Evolutionary conservation across 92 coral and sea anemone species (phyloP), one percentile per base, ranked within the genome.

Genomic region (Palythoa caribaeorum): DNA sequence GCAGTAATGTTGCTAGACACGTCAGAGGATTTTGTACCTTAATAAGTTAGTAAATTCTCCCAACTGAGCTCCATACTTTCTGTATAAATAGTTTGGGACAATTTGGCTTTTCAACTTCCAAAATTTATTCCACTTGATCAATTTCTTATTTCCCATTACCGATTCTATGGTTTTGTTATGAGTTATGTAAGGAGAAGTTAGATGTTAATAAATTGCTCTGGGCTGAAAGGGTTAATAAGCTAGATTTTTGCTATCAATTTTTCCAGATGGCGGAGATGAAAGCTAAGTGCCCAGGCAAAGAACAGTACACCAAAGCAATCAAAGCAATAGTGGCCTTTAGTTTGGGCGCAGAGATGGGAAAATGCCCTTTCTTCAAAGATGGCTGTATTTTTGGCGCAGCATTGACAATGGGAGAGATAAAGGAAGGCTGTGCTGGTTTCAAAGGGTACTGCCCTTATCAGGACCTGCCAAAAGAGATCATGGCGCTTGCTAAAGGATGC

Each of bases 381-480:
- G 79, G 55, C 13, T 75, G 79, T 47, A 8, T 75, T 47, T 75
- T 75, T 48, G 21, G 57, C 3, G 79, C 79, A 17, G 79, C 79
- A 2, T n/a, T 75, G 60, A 75, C 79, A 17, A 47, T 75, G 47
- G 79, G 55, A 19, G 79, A 75, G 6, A 9, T 75, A 62, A 75
- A 75, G 51, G 79, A 2, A 11, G 16, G 36, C 38, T 75, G 79
- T 48, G 55, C 59, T 50, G 19, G 37, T 48, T 75, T 75, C 60
- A 75, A 75, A 48, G 79, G 60, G 2, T 14, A 47, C 60, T 75
- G 79, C n/a, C 79, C 79, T 44, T 75, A 75, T 19, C 79, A 44
- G 60, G 79, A 75, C 20, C 59, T 75, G 3, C 28, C 19, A 36
- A 50, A 54, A 12, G 19, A 54, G 17, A 6, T 75, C 57, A 75